phyloP scores from a whole-genome alignment of 1,140 invertebrate species.

The Drosophila parabipectinata region DNA sequence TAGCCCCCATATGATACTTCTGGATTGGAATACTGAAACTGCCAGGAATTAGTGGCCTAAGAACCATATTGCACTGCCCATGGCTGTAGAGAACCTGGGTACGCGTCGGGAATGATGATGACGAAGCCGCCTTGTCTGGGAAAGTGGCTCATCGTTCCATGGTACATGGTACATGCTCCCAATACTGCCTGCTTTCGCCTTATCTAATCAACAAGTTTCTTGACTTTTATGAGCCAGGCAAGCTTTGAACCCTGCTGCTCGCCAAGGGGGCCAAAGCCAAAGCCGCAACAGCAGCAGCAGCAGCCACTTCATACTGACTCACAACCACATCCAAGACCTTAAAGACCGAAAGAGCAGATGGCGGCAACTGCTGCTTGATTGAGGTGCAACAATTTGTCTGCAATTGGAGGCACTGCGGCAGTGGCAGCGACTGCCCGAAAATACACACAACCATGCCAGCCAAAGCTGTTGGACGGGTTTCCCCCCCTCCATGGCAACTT shows the following conservation, averaged over 20 bases:
- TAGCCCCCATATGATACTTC: too few relatives aligned
- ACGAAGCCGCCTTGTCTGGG: slow-evolving; percentile 47
- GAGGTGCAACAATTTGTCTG: slow-evolving; percentile 80
- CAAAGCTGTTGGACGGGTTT: slow-evolving; percentile 71
- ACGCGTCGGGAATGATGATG: slow-evolving; percentile 27
- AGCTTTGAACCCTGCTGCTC: slow-evolving; percentile 32
- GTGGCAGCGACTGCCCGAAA: slow-evolving; percentile 26
- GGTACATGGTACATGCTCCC: slow-evolving; percentile 12
- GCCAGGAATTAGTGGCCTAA: too few relatives aligned
- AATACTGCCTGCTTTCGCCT: slow-evolving; percentile 45
- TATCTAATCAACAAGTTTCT: slow-evolving; percentile 80
- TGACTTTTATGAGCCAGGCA: slow-evolving; percentile 58
- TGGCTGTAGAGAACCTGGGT: slow-evolving; percentile 3
- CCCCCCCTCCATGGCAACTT: slow-evolving; percentile 19
- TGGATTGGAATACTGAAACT: too few relatives aligned
- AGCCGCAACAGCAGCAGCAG: not conserved
- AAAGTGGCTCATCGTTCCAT: slow-evolving; percentile 49
- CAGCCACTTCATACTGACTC: too few relatives aligned
- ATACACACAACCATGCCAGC: slow-evolving; percentile 60
- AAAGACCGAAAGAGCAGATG: slow-evolving; percentile 30
- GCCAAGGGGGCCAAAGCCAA: slow-evolving; percentile 24
- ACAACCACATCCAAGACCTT: slow-evolving; percentile 3
- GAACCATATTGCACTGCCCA: slow-evolving; percentile 25
- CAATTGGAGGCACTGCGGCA: slow-evolving; percentile 58
- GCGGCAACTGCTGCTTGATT: slow-evolving; percentile 66